phyloP scores from a whole-genome alignment of 2,113 vertebrate genomes.

The Engraulis encrasicolus region DNA sequence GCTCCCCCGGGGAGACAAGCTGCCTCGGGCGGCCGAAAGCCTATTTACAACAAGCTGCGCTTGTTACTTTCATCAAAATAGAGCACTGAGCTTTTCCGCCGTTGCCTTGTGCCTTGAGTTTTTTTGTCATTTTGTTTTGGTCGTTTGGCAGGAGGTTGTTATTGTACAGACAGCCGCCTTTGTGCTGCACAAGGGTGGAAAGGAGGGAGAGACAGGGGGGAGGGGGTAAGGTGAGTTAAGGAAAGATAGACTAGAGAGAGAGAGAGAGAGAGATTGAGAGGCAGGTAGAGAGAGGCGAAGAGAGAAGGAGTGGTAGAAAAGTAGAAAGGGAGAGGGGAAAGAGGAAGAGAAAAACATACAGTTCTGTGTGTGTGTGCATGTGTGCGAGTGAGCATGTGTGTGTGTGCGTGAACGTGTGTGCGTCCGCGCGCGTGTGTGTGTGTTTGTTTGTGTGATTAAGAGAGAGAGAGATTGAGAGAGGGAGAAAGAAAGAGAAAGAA shows the following conservation, averaged over 20 bases:
- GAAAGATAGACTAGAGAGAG: constrained; percentile 43
- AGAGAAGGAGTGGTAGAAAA: too few relatives aligned
- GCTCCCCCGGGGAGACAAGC: constrained; percentile 75
- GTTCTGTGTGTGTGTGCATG: too few relatives aligned
- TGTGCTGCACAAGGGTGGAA: constrained; percentile 69
- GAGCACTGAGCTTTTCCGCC: constrained; percentile 79
- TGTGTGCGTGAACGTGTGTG: too few relatives aligned
- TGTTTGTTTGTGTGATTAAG: too few relatives aligned
- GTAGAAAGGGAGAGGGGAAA: too few relatives aligned
- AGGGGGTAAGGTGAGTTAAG: constrained; percentile 48
- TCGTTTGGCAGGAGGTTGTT: constrained; percentile 81
- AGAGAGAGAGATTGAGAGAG: too few relatives aligned
- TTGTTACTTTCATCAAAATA: constrained; percentile 84
- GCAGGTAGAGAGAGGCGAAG: too few relatives aligned
- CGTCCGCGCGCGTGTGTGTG: too few relatives aligned
- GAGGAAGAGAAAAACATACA: too few relatives aligned
- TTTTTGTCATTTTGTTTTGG: constrained; percentile 64
- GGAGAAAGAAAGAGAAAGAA: too few relatives aligned
- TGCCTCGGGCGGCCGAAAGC: constrained; percentile 79
- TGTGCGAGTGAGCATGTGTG: too few relatives aligned
- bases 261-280: too few relatives aligned
- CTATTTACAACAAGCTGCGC: constrained; percentile 85
- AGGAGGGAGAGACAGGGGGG: constrained; percentile 55
- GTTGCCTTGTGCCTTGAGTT: constrained; percentile 40
- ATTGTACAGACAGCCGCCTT: constrained; percentile 76